Base-by-base conservation (phyloP, 2,888 invertebrate genomes). In the Spodoptera littoralis region DNA sequence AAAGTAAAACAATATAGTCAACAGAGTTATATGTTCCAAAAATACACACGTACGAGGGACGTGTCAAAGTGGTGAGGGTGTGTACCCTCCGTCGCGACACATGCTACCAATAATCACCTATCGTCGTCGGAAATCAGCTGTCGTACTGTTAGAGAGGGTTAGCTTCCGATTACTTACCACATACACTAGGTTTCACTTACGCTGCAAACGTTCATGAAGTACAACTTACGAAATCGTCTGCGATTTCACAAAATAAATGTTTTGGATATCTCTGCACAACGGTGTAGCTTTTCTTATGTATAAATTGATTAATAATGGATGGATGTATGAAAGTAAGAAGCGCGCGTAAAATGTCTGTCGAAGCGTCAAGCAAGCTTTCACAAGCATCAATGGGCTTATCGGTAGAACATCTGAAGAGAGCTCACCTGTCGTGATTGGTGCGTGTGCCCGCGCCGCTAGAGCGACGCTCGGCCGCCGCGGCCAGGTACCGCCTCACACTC, bases 401-500 rank as follows among this genome's bases (percentile, higher is more conserved):
- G 66, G 60, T 62, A 65, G 56, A 62, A 53, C 69, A 60, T 57
- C 60, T 58, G 71, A 69, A 65, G 67, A 70, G 56, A 69, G 73
- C 93, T 91, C 83, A 92, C 93, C 94, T 93, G 82, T 94, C 92
- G 84, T 90, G 92, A 83, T 93, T 93, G 70, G 81, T 84, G 70
- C 90, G 87, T 64, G 82, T 79, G 65, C 82, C 86, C 57, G 82
- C 78, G 64, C 83, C 86, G 82, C 84, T 89, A 81, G 83, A 78
- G 70, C 93, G 90, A 70, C 93, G 88, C 82, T 93, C 93, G 66
- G 90, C 85, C 64, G 95, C 95, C 77, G 96, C 96, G 57, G 96
- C 96, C 79, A 97, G 91, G 89, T 97, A 96, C 81, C 97, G 96
- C 85, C 96, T 95, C 82, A 97, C 96, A 83, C 96, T 96, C 73